Conservation (phyloP, 2,888 invertebrate species). For the Zootermopsis nevadensis region DNA sequence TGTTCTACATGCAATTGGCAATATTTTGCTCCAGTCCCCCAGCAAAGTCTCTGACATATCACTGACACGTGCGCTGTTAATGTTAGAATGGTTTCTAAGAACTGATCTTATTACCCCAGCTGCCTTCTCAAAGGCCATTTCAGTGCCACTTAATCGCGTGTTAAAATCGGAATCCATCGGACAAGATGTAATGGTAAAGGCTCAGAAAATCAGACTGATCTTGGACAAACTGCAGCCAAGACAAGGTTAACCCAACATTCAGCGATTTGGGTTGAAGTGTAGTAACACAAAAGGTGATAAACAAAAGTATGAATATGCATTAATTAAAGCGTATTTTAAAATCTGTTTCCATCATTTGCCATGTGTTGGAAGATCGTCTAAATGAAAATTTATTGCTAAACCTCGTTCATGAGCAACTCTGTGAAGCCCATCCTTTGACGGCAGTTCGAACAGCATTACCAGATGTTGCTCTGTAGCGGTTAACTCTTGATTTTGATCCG, state of each 20-base stretch:
- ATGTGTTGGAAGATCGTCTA: no score
- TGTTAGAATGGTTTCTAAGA: conserved; percentile 53
- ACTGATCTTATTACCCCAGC: conserved; percentile 47
- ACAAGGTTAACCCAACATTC: not conserved
- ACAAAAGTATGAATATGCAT: no score
- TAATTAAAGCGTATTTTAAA: no score
- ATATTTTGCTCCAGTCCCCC: conserved; percentile 12
- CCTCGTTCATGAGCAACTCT: no score
- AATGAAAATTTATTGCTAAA: no score
- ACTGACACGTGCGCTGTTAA: conserved; percentile 44
- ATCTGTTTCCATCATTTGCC: no score
- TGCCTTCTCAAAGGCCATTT: conserved; percentile 22
- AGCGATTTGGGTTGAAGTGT: no score
- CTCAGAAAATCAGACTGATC: conserved; percentile 49
- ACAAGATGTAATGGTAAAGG: conserved; percentile 41
- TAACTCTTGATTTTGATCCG: no score
- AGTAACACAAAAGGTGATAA: no score
- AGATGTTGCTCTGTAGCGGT: no score
- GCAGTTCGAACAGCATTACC: no score
- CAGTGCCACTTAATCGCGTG: conserved; percentile 19
- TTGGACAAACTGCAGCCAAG: conserved; percentile 37
- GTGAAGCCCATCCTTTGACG: no score
- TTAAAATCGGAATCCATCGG: not conserved
- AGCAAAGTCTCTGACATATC: conserved; percentile 3
- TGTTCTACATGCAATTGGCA: conserved; percentile 44